phyloP scores from a whole-genome alignment of 2,113 vertebrate species.

The Chaetodon auriga region DNA sequence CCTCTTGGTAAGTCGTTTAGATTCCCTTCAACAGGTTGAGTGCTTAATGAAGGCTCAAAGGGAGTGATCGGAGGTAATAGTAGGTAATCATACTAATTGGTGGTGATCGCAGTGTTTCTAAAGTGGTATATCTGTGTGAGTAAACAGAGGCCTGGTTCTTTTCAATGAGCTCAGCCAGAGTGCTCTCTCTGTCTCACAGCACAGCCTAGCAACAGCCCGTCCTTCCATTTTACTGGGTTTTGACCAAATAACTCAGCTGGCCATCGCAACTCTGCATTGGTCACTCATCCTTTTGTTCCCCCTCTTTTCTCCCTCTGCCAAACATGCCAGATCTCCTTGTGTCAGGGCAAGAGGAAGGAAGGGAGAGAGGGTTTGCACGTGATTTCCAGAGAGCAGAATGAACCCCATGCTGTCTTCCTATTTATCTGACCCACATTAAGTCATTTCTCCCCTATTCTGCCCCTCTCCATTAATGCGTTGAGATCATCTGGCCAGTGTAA shows the following conservation, averaged over 20 bases:
- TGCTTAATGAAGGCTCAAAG: conserved; percentile 64
- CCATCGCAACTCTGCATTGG: conserved; percentile 67
- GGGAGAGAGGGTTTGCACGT: conserved; percentile 63
- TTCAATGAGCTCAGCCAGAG: conserved; percentile 74
- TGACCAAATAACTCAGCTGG: conserved; percentile 82
- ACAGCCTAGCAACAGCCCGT: conserved; percentile 81
- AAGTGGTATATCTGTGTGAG: conserved; percentile 75
- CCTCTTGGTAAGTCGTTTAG: conserved; percentile 51
- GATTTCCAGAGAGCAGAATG: conserved; percentile 65
- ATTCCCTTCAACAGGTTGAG: conserved; percentile 56
- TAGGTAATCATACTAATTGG: conserved; percentile 81
- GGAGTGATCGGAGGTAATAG: conserved; percentile 64
- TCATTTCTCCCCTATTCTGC: conserved; percentile 52
- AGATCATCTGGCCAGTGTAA: conserved; percentile 41
- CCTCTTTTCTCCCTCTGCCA: conserved; percentile 76
- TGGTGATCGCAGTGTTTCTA: conserved; percentile 66
- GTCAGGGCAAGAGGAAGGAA: conserved; percentile 63
- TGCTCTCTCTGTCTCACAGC: conserved; percentile 72
- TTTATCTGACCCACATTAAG: conserved; percentile 70
- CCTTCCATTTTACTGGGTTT: conserved; percentile 78
- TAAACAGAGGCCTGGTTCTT: conserved; percentile 77
- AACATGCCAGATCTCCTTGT: conserved; percentile 79
- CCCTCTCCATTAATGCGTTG: conserved; percentile 17
- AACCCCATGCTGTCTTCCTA: conserved; percentile 65
- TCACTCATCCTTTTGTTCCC: conserved; percentile 79